Conservation (phyloP, 2,113 vertebrate species). For the Aplodontia rufa region DNA sequence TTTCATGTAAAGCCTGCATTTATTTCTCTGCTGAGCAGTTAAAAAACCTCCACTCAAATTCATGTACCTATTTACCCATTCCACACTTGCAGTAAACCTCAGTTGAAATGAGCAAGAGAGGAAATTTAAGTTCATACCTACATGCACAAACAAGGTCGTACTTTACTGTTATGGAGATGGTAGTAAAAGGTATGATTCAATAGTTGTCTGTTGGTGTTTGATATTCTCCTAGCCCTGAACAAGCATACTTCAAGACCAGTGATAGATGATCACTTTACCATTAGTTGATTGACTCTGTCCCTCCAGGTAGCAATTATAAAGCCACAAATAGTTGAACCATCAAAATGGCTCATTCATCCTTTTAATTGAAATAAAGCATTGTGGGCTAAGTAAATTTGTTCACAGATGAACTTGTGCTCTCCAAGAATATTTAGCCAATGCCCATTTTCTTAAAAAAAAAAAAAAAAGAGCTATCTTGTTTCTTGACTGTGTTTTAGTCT, state of each 20-base stretch:
- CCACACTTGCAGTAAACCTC: background rate
- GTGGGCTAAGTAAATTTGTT: background rate
- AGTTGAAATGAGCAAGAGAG: constrained; percentile 29
- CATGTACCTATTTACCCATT: background rate
- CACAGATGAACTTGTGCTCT: background rate
- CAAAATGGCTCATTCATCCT: background rate
- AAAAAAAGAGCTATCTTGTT: background rate
- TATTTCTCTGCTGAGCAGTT: background rate
- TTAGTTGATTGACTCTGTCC: background rate
- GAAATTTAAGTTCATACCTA: background rate
- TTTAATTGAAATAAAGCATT: background rate
- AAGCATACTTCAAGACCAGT: background rate
- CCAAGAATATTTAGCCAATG: background rate
- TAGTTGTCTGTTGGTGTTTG: background rate
- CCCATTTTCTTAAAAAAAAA: background rate
- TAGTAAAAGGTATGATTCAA: background rate
- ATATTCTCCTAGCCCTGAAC: background rate
- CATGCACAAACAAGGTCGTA: background rate
- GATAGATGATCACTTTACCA: background rate
- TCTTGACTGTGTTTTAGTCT: background rate
- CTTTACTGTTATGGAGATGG: background rate
- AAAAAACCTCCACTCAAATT: background rate
- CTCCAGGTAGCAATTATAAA: background rate
- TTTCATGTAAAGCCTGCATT: background rate
- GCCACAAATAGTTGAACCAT: background rate